Conservation (phyloP, 2,797 vertebrate genomes). For the Myripristis jacobus region DNA sequence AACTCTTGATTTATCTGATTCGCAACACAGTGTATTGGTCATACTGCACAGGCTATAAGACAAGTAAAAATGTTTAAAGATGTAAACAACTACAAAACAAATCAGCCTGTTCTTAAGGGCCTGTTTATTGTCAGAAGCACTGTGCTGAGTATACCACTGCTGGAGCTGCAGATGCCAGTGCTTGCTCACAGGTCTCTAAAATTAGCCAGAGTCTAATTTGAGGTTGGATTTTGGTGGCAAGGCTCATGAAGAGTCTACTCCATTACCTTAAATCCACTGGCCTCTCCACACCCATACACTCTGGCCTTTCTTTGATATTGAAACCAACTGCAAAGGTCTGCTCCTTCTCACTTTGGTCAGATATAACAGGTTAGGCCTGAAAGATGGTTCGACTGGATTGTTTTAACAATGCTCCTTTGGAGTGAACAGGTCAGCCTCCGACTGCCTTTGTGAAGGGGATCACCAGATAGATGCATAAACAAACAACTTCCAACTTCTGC, state of each 20-base stretch:
- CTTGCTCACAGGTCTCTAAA: constrained; percentile 48
- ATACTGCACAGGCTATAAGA: constrained; percentile 57
- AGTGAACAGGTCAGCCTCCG: constrained; percentile 21
- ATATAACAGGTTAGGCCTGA: constrained; percentile 33
- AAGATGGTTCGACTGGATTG: constrained; percentile 18
- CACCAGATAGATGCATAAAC: not conserved
- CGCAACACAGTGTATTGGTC: constrained; percentile 75
- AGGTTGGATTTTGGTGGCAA: constrained; percentile 54
- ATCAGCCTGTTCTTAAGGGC: constrained; percentile 17
- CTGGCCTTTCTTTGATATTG: constrained; percentile 1
- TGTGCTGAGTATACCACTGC: not conserved
- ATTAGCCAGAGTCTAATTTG: constrained; percentile 64
- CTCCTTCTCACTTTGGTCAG: constrained; percentile 51
- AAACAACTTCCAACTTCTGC: constrained; percentile 14
- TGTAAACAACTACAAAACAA: constrained; percentile 44
- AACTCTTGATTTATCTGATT: constrained; percentile 48
- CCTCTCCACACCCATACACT: constrained; percentile 29
- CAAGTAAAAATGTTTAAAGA: constrained; percentile 38
- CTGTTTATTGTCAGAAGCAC: constrained; percentile 22
- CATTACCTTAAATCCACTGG: constrained; percentile 54
- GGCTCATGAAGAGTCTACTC: constrained; percentile 44
- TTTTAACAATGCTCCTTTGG: constrained; percentile 37
- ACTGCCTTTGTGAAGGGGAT: constrained; percentile 23
- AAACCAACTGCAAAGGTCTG: constrained; percentile 25
- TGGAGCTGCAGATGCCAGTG: constrained; percentile 29